Percentiles rank a stretch among this genome's conserved stretches.
phyloP scores from a whole-genome alignment of 2,888 invertebrate species.

The Tinea pellionella region DNA sequence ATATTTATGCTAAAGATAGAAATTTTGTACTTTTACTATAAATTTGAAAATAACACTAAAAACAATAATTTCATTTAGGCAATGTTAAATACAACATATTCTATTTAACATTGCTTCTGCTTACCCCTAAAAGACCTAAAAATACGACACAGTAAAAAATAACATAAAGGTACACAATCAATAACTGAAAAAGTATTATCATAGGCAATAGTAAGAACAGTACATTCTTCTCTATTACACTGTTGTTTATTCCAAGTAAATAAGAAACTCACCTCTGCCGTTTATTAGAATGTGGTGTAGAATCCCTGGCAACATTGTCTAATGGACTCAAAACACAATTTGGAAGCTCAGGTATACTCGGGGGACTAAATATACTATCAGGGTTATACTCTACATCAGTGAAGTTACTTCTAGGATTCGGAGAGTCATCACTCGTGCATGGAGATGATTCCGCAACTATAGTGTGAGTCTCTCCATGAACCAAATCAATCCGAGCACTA shows the following conservation, averaged over 20 bases:
- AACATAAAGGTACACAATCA: no score
- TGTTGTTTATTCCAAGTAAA: neutral
- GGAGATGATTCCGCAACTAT: conserved; percentile 57
- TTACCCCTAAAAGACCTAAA: no score
- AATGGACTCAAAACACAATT: conserved; percentile 57
- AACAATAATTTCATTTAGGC: no score
- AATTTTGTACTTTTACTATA: no score
- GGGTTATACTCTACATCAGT: conserved; percentile 58
- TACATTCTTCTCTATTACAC: no score
- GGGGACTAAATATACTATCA: conserved; percentile 61
- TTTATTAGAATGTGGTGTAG: conserved; percentile 61
- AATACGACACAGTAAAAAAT: no score
- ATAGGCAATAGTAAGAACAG: no score
- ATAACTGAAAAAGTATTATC: no score
- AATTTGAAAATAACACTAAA: no score
- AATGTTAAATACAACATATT: no score
- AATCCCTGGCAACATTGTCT: conserved; percentile 62
- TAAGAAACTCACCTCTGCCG: conserved; percentile 42
- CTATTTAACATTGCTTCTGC: no score
- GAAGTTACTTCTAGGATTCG: conserved; percentile 44
- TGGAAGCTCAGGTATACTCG: conserved; percentile 52
- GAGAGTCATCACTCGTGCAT: conserved; percentile 49
- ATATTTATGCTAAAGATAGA: no score
- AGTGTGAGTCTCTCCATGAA: conserved; percentile 44
- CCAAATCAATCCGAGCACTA: conserved; percentile 33